Percentiles rank a stretch among this genome's conserved stretches.
phyloP scores from a whole-genome alignment of 2,888 invertebrate genomes.

The Cheilosia vulpina region DNA sequence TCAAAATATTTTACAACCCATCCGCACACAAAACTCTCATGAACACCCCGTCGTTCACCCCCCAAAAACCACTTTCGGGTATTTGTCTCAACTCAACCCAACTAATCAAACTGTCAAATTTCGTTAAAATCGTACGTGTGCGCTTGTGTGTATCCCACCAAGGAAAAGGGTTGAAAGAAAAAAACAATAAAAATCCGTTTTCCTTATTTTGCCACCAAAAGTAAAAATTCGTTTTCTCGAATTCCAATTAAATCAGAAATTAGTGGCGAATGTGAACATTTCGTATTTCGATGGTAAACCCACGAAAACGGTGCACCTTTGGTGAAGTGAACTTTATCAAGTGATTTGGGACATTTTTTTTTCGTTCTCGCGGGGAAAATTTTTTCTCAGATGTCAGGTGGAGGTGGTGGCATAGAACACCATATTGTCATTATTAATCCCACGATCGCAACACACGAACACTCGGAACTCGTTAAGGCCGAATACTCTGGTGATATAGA shows the following conservation, averaged over 20 bases:
- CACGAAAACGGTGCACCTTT: constrained; percentile 61
- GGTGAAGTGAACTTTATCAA: constrained; percentile 67
- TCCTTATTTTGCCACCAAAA: constrained; percentile 72
- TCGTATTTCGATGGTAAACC: constrained; percentile 59
- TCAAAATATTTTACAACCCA: not conserved
- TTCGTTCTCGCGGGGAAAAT: constrained; percentile 68
- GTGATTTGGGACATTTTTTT: constrained; percentile 64
- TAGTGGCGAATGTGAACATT: constrained; percentile 21
- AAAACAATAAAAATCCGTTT: constrained; percentile 63
- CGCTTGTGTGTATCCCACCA: constrained; percentile 76
- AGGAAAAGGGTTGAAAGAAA: constrained; percentile 63
- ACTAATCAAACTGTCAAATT: constrained; percentile 72
- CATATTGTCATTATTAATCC: constrained; percentile 74
- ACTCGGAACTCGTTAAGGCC: constrained; percentile 57
- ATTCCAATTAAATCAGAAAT: constrained; percentile 9
- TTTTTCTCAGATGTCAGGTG: constrained; percentile 75
- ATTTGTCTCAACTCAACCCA: constrained; percentile 64
- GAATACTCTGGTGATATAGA: constrained; percentile 63
- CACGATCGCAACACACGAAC: constrained; percentile 66
- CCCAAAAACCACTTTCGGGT: constrained; percentile 32
- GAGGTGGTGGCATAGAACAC: constrained; percentile 74
- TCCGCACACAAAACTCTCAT: constrained; percentile 1
- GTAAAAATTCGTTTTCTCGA: constrained; percentile 27
- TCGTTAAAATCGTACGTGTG: constrained; percentile 75
- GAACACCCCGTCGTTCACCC: constrained; percentile 35